phyloP scores from a whole-genome alignment of 2,888 invertebrate species.

The Maniola hyperantus region DNA sequence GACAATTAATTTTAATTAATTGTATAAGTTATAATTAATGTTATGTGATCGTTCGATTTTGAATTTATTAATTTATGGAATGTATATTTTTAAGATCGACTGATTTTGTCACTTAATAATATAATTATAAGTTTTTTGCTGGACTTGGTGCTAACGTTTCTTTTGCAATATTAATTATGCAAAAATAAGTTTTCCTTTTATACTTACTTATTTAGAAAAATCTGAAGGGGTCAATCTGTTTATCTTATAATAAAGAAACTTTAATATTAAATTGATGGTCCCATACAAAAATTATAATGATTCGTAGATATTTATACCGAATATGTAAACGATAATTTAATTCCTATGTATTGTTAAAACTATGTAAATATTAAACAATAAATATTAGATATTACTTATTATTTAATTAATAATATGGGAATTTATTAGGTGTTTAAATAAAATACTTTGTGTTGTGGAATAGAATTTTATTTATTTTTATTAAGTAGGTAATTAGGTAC shows the following conservation, averaged over 20 bases:
- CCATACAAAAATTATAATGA: background rate
- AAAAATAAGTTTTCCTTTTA: background rate
- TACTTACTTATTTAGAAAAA: background rate
- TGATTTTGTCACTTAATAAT: slow-evolving; percentile 25
- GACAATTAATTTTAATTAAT: too few species aligned
- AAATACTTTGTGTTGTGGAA: slow-evolving; percentile 2
- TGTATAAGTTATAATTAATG: background rate
- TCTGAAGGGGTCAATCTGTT: background rate
- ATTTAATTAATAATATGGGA: background rate
- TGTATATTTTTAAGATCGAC: slow-evolving; percentile 25
- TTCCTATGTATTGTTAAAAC: background rate
- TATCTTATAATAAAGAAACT: background rate
- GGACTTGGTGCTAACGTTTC: slow-evolving; percentile 49
- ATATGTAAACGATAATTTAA: background rate
- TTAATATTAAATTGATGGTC: background rate
- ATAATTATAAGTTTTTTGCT: slow-evolving; percentile 38
- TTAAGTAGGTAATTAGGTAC: slow-evolving; percentile 6
- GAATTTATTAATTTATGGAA: slow-evolving; percentile 26
- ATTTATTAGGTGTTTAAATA: background rate
- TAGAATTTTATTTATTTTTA: slow-evolving; percentile 18
- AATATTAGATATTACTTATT: background rate
- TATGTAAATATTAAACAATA: slow-evolving; percentile 6
- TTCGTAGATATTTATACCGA: background rate
- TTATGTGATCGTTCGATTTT: slow-evolving; percentile 23
- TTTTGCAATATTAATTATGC: background rate